These are phyloP conservation scores for Nemotelus pantherinus DNA, from an alignment of 2,888 invertebrate species.

Conservation along the genomic window DNA sequence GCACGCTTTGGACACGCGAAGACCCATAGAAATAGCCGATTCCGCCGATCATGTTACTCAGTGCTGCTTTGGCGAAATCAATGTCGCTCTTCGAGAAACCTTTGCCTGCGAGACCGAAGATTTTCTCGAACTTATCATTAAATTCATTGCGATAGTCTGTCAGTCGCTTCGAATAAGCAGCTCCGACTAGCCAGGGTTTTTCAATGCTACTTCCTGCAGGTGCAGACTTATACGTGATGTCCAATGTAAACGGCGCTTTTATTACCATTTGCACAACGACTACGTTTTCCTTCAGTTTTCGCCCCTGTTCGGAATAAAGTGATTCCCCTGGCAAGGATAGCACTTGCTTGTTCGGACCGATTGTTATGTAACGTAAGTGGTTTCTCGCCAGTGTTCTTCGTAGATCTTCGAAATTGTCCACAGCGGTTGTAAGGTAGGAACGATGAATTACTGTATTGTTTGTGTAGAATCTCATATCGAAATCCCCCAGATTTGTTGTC, in stretches of 20 bases:
- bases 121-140: conserved; percentile 80
- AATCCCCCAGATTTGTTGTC: conserved; percentile 81
- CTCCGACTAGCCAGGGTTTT: conserved; percentile 69
- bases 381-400: conserved; percentile 78
- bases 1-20: conserved; percentile 82
- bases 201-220: conserved; percentile 69
- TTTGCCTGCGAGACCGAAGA: conserved; percentile 78
- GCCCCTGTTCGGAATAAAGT: conserved; percentile 65
- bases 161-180: conserved; percentile 74
- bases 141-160: conserved; percentile 72
- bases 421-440: conserved; percentile 75
- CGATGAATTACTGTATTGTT: conserved; percentile 74
- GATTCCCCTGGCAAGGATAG: conserved; percentile 73
- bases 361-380: conserved; percentile 71
- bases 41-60: conserved; percentile 95
- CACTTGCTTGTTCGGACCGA: conserved; percentile 66
- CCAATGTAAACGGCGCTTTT: conserved; percentile 82
- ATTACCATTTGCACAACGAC: conserved; percentile 81
- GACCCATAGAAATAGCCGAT: conserved; percentile 97
- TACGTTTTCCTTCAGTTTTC: conserved; percentile 78
- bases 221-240: conserved; percentile 84
- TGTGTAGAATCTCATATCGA: conserved; percentile 67
- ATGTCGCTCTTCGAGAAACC: conserved; percentile 75
- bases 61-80: conserved; percentile 80
- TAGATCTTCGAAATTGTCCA: conserved; percentile 68